phyloP scores from a whole-genome alignment of 64 coral and sea anemone species.

The Cladopsammia gracilis region DNA sequence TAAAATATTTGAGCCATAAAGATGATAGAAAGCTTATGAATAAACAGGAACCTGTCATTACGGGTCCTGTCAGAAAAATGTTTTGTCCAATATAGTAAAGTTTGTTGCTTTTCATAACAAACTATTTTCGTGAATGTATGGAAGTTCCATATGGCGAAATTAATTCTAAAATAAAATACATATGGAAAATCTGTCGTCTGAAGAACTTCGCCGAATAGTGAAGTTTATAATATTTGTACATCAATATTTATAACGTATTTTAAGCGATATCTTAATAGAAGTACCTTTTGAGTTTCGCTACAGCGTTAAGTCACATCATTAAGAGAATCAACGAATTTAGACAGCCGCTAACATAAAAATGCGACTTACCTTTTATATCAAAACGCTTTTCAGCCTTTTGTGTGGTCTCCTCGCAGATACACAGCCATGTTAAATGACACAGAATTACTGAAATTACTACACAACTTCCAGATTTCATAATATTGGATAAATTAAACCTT shows the following conservation, averaged over 20 bases:
- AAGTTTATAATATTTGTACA: neutral
- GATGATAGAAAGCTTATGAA: neutral
- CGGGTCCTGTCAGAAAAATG: neutral
- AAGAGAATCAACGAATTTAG: neutral
- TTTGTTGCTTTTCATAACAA: neutral
- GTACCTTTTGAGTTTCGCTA: slow-evolving; percentile 38
- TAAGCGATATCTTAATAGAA: neutral
- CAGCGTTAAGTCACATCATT: neutral
- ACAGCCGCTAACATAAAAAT: slow-evolving; percentile 10
- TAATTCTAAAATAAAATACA: too few relatives aligned
- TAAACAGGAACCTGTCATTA: neutral
- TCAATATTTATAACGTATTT: slow-evolving; percentile 32
- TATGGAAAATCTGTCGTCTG: too few relatives aligned
- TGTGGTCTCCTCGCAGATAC: neutral
- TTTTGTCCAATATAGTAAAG: neutral
- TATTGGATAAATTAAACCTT: neutral
- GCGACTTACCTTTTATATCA: slow-evolving; percentile 26
- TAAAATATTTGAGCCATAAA: neutral
- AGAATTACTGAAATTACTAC: slow-evolving; percentile 7
- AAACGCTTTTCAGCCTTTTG: slow-evolving; percentile 37
- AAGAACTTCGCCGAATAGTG: too few relatives aligned
- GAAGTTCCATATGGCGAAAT: neutral
- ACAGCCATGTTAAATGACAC: neutral
- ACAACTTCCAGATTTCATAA: slow-evolving; percentile 29
- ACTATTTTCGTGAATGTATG: neutral